Base-by-base conservation (phyloP, 2,113 vertebrate genomes). In the Daphoenositta chrysoptera region DNA sequence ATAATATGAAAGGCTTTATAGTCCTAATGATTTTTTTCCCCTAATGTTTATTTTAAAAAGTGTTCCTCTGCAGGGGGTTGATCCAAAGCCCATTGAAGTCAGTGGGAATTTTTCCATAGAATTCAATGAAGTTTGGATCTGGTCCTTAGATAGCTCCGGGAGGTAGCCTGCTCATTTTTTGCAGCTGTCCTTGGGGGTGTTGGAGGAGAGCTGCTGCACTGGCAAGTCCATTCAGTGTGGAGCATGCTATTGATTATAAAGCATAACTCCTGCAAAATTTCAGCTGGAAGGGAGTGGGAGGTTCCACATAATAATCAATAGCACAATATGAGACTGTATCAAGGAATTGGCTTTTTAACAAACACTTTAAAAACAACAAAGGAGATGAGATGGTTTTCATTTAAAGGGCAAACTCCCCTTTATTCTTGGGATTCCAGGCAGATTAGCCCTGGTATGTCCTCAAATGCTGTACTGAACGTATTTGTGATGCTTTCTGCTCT, bases 61-160 rank as follows among this genome's bases (percentile, higher is more conserved):
- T 95, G 90, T 92, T 93, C 39, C 92, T 78, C 93, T 75, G 72
- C 44, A 50, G 92, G 94, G 83, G 77, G 51, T 44, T 93, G 88
- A 95, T 96, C 90, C 90, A 82, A 94, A 92, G 90, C 93, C 92
- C 72, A 90, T 95, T 97, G 96, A 97, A 96, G 94, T 97, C 94
- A 96, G 92, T 97, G 94, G 94, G 92, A 95, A 93, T 90, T 94
- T 97, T 96, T 71, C 92, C 83, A 72, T 39, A 90, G 96, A 95
- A 96, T 95, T 95, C 90, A 94, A 69, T 95, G 93, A 81, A 87
- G 88, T 97, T 94, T 96, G 96, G 93, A 90, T 90, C 86, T 93
- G 83, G 16, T 81, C 93, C 92, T 94, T 75, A 88, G 92, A 96
- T 94, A 92, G 94, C 94, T 96, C 94, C 16, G 0, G 95, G 96